A percentile compares a stretch with the other conserved stretches of the same genome.
Evolutionary conservation across 2,113 vertebrate species (phyloP).

Genomic region (Genyomyrus donnyi): DNA sequence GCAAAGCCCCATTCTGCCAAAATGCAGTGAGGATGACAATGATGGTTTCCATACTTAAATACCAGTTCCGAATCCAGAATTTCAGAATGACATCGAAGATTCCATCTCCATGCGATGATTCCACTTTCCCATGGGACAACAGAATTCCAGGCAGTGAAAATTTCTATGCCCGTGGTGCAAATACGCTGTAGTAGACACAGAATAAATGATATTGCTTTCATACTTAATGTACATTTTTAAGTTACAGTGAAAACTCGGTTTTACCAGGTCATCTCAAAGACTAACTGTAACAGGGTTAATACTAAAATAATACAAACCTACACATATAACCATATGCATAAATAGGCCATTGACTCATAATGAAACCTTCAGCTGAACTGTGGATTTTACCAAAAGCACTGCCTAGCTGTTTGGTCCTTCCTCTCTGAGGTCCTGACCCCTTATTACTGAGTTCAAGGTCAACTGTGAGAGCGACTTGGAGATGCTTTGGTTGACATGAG

Average conservation of each 20-base stretch:
- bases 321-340: not conserved
- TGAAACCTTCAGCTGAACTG: not conserved
- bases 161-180: not conserved
- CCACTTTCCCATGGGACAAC: not conserved
- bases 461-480: not conserved
- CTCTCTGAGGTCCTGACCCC: not conserved
- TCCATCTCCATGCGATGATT: not conserved
- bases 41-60: not conserved
- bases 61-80: not conserved
- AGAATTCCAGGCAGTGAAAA: not conserved
- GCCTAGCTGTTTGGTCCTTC: not conserved
- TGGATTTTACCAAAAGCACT: not conserved
- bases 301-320: not conserved
- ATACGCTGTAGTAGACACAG: not conserved
- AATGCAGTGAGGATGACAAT: not conserved
- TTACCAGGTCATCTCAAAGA: not conserved
- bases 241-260: not conserved
- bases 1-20: not conserved
- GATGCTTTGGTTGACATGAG: not conserved
- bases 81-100: not conserved
- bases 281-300: not conserved
- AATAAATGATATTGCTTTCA: not conserved
- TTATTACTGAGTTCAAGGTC: not conserved
- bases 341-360: not conserved
- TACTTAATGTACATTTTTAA: not conserved